Base-by-base conservation (phyloP, 1,140 invertebrate species). In the Conus betulinus region DNA sequence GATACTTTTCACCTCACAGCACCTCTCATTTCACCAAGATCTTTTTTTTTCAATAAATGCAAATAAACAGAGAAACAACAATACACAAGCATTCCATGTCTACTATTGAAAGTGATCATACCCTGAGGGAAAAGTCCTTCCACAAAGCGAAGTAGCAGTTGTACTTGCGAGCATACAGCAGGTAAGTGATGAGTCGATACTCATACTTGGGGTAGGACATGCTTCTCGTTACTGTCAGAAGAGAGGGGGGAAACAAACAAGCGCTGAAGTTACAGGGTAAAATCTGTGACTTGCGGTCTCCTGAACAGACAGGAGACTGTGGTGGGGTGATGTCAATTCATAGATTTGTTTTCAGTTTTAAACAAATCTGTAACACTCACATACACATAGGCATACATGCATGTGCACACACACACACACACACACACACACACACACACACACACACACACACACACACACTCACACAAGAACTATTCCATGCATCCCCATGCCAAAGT, bases 131-230 rank as follows among this genome's bases (percentile, higher is more conserved):
- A 81, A 95, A 95, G 90, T 95, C 94, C 89, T 93, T 95, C 3
- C 92, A 91, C 13, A 95, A 91, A 84, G 91, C 93, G 92, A 95
- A 95, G 89, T 95, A 95, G 84, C 94, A 94, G 91, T 94, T 95
- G 88, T 93, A 92, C 82, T 95, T 95, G 86, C 91, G 92, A 15
- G 93, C 94, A 92, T 94, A 95, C 1, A 94, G 90, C 63, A 95
- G 39, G 81, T 94, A 88, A 15, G 92, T 92, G 55, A 95, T 93
- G 39, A 95, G 84, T 39, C 93, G 79, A 84, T 95, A 94, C 81
- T 95, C 92, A 91, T 94, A 94, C 67, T 94, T 94, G 0, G 94
- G 93, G 84, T 94, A 94, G 39, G 90, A 83, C 86, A 94, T 82
- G 23, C 91, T 92, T 88, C 93, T 90, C 6, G 87, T 76, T 55